phyloP scores from a whole-genome alignment of 1,140 invertebrate genomes.

The Macrostomum lignano region DNA sequence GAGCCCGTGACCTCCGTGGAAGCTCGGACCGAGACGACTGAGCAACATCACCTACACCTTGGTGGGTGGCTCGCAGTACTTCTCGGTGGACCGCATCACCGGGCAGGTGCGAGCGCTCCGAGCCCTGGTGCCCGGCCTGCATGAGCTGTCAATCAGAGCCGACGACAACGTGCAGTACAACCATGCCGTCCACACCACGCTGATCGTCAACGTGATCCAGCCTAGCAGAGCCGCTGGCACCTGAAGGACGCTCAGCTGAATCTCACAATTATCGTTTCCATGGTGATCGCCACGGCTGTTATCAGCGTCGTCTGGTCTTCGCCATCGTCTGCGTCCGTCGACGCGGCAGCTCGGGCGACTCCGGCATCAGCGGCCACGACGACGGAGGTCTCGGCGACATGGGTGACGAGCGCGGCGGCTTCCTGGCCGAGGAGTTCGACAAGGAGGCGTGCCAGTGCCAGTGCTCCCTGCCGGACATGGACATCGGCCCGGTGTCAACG shows the following conservation, averaged over 20 bases:
- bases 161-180: neutral
- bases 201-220: neutral
- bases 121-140: neutral
- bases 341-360: too few relatives aligned
- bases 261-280: conserved; percentile 1
- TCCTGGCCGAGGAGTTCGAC: too few relatives aligned
- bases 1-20: neutral
- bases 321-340: conserved; percentile 1
- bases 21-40: neutral
- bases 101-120: neutral
- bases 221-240: too few relatives aligned
- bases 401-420: too few relatives aligned
- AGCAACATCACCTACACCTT: neutral
- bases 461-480: too few relatives aligned
- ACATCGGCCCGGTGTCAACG: too few relatives aligned
- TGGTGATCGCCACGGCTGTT: neutral
- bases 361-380: too few relatives aligned
- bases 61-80: neutral
- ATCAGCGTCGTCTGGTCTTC: neutral
- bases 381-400: too few relatives aligned
- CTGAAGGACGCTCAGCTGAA: neutral
- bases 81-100: neutral
- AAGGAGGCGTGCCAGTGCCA: too few relatives aligned
- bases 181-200: neutral
- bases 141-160: neutral